Evolutionary conservation across 2,888 invertebrate genomes (phyloP), one percentile per base, ranked within the genome.

Genomic region (Orchestes rusci): DNA sequence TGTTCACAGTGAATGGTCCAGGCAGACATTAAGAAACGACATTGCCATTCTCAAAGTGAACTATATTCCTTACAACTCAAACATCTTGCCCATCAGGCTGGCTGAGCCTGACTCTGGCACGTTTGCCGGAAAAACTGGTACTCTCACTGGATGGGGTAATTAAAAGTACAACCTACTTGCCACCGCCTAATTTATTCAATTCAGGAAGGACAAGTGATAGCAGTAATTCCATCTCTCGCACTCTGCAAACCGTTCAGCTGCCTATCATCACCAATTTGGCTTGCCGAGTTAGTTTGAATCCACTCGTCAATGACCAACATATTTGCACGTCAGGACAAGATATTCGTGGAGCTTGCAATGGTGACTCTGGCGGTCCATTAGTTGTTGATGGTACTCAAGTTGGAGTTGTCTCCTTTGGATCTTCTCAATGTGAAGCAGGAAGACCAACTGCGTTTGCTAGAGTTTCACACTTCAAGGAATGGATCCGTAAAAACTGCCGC

Each of bases 131-230:
- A 61, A 61, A 37, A 51, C 59, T 18, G 68, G 63, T 16, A 61
- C 65, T 3, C 68, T 70, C 38, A 68, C 69, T 16, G 73, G 73
- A n/a, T 73, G 73, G 73, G 73, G 73, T 5, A 65, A 64, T 8
- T 38, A 8, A n/a, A 2, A 31, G 31, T 13, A 3, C 10, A n/a
- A 31, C 2, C 13, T 1, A 2, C 13, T n/a, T 31, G 31, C 13
- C 8, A 12, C 13, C 31, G n/a, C 27, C 10, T 2, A 27, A 4
- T 12, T 36, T n/a, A 10, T 23, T 13, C 17, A 15, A 27, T 27
- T 35, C n/a, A 28, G 29, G 38, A n/a, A 43, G 43, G 15, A 43
- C 43, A 18, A 32, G 38, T 33, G 38, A 43, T 18, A 10, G 32
- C 12, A 38, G 43, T 12, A 37, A 15, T 27, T 12, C 4, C 13